phyloP scores from a whole-genome alignment of 2,113 vertebrate species.

The Hydropotes inermis region DNA sequence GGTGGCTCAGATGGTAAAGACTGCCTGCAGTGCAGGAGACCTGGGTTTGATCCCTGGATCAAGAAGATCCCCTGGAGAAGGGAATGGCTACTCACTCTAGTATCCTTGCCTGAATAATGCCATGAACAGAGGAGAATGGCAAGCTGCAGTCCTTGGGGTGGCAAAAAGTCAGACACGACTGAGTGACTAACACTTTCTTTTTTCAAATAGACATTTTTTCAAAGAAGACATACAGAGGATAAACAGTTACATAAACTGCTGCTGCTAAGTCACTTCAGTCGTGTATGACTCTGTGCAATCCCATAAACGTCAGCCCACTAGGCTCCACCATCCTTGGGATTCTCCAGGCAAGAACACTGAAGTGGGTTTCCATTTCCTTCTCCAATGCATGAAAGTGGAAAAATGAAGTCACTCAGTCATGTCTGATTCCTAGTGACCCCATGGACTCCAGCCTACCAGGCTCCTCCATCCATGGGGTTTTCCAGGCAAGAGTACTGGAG shows the following conservation, averaged over 20 bases:
- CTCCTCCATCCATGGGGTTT: no score
- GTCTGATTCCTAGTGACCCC: rapidly evolving
- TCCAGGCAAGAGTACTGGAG: no score
- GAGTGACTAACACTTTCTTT: neutral
- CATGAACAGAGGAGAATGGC: neutral
- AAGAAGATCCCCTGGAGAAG: neutral
- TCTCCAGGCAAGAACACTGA: no score
- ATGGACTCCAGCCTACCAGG: no score
- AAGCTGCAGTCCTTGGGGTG: neutral
- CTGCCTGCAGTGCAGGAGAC: neutral
- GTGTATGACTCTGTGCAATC: rapidly evolving
- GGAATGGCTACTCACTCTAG: neutral
- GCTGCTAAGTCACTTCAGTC: no score
- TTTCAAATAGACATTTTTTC: neutral
- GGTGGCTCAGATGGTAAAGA: neutral
- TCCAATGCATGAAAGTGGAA: no score
- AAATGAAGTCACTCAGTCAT: no score
- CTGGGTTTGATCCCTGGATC: neutral
- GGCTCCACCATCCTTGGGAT: no score
- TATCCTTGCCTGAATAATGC: neutral
- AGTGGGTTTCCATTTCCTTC: no score
- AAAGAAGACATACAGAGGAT: neutral
- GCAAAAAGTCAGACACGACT: neutral
- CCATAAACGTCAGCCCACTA: no score
- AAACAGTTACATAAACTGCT: neutral